Conservation (phyloP, 2,888 invertebrate species). For the Drosophila yooni region DNA sequence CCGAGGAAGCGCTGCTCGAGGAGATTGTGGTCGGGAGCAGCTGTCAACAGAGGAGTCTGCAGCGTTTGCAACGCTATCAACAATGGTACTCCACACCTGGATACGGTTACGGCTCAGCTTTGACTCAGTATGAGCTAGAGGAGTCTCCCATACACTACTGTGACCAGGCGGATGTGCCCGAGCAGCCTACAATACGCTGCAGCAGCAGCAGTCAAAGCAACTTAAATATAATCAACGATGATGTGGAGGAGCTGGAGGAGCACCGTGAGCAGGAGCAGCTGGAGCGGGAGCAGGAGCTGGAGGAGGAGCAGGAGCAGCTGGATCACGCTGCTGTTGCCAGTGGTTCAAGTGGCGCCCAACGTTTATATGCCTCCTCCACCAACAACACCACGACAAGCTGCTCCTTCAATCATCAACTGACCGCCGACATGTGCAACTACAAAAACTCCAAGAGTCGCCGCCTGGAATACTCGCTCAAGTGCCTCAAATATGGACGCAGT, state of each 20-base stretch:
- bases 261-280: conserved; percentile 5
- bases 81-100: conserved; percentile 60
- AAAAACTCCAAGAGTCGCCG: conserved; percentile 85
- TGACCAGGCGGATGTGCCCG: conserved; percentile 83
- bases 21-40: conserved; percentile 83
- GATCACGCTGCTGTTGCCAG: conserved; percentile 62
- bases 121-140: conserved; percentile 76
- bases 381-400: conserved; percentile 23
- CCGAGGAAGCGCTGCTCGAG: conserved; percentile 84
- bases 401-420: conserved; percentile 83
- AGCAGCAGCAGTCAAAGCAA: conserved; percentile 74
- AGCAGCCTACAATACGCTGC: conserved; percentile 71
- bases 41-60: conserved; percentile 55
- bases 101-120: conserved; percentile 31
- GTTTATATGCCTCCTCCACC: conserved; percentile 46
- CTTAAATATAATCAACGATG: conserved; percentile 62
- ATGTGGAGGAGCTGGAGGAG: conserved; percentile 28
- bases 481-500: conserved; percentile 84
- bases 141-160: conserved; percentile 85
- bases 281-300: conserved; percentile 17
- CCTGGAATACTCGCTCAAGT: conserved; percentile 85
- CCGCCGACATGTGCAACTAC: conserved; percentile 84
- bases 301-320: conserved; percentile 23
- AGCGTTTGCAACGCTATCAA: conserved; percentile 59
- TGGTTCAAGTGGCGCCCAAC: conserved; percentile 53